Percentiles rank a stretch among this genome's conserved stretches.
phyloP scores from a whole-genome alignment of 2,888 invertebrate species.

The Aphrophora alni region DNA sequence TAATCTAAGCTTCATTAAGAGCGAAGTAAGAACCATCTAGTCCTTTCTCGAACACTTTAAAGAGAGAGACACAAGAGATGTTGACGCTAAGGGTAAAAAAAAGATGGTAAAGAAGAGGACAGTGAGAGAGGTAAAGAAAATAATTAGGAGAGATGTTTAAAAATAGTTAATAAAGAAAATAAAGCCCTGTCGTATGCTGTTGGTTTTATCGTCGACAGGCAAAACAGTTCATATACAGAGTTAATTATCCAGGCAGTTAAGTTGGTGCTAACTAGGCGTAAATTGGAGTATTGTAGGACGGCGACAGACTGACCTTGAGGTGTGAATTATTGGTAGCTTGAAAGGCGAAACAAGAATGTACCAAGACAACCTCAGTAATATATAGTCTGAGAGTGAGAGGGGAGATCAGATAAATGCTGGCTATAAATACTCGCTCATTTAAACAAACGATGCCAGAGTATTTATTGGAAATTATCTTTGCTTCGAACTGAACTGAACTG shows the following conservation, averaged over 20 bases:
- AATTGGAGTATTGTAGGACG: background rate
- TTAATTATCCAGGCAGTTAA: background rate
- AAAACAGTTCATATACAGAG: background rate
- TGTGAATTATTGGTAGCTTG: background rate
- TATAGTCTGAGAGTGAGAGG: background rate
- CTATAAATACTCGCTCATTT: background rate
- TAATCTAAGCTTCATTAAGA: too few relatives aligned
- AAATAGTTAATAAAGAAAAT: background rate
- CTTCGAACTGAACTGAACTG: background rate
- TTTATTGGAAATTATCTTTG: background rate
- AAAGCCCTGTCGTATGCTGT: background rate
- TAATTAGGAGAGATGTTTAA: too few relatives aligned
- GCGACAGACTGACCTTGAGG: background rate
- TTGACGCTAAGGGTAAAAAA: too few relatives aligned
- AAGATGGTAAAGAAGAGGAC: too few relatives aligned
- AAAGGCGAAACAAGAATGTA: constrained; percentile 2
- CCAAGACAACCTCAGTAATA: background rate
- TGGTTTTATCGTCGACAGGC: background rate
- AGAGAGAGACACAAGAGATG: too few relatives aligned
- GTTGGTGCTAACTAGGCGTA: background rate
- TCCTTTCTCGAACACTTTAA: too few relatives aligned
- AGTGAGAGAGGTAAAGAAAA: too few relatives aligned
- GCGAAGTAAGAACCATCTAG: too few relatives aligned
- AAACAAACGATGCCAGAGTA: background rate
- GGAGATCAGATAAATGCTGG: background rate